Percentiles rank a stretch among this genome's conserved stretches.
Evolutionary conservation across 2,113 vertebrate genomes (phyloP).

Genomic region (Tapirus terrestris): DNA sequence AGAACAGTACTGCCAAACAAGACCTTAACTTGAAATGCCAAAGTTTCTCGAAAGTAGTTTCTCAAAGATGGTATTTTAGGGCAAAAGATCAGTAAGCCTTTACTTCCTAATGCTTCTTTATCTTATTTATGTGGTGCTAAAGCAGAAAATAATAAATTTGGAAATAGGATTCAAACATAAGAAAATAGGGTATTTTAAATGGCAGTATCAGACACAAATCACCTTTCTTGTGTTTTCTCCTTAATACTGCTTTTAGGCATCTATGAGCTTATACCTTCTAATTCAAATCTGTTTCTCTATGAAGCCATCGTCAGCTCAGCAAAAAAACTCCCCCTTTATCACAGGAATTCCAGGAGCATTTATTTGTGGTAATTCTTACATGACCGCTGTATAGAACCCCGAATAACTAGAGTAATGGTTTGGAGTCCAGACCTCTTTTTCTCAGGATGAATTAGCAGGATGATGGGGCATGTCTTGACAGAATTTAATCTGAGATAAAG

Average conservation of each 20-base stretch:
- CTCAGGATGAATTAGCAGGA: background rate
- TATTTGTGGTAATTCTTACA: background rate
- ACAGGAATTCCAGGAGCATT: background rate
- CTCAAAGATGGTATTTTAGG: constrained; percentile 59
- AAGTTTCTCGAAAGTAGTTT: constrained; percentile 54
- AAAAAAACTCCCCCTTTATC: background rate
- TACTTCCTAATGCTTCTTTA: constrained; percentile 52
- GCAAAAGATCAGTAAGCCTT: constrained; percentile 38
- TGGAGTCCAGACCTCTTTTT: background rate
- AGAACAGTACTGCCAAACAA: constrained; percentile 55
- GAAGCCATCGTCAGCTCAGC: background rate
- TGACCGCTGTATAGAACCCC: background rate
- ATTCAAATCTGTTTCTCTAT: background rate
- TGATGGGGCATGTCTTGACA: background rate
- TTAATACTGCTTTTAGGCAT: background rate
- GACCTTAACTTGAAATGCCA: constrained; percentile 72
- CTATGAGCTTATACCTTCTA: background rate
- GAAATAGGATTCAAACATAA: constrained; percentile 46
- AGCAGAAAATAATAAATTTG: constrained; percentile 59
- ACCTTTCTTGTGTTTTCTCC: background rate
- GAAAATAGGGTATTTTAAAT: constrained; percentile 24
- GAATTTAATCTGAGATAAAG: background rate
- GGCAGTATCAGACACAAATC: background rate
- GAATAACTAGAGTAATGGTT: background rate
- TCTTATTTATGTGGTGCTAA: constrained; percentile 34